Evolutionary conservation across 2,797 vertebrate genomes (phyloP).

Genomic region (Eremophila alpestris): DNA sequence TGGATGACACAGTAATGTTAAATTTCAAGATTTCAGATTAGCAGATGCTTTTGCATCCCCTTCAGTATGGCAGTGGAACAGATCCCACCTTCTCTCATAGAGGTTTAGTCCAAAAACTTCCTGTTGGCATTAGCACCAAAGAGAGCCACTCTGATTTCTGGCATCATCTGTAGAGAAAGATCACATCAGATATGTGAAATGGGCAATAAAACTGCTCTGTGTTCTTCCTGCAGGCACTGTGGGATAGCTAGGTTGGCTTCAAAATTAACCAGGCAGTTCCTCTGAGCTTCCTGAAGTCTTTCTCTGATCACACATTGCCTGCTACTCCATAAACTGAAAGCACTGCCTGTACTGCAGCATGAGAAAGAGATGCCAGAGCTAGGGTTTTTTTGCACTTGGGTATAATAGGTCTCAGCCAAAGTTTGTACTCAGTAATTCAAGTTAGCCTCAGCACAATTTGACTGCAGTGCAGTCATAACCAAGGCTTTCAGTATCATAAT

Average conservation of each 20-base stretch:
- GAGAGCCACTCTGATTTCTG: conserved; percentile 88
- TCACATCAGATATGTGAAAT: neutral
- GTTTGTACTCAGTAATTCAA: neutral
- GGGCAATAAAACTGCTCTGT: neutral
- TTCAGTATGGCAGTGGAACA: conserved; percentile 51
- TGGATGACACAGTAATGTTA: conserved; percentile 46
- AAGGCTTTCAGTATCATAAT: neutral
- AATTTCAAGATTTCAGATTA: conserved; percentile 46
- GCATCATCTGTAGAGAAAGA: conserved; percentile 89
- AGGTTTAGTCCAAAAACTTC: conserved; percentile 88
- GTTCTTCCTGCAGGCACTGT: neutral
- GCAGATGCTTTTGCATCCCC: conserved; percentile 50
- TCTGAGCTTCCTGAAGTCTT: neutral
- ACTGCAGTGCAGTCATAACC: neutral
- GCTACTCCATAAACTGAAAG: neutral
- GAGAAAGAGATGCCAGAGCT: neutral
- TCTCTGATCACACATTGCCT: neutral
- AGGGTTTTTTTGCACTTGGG: neutral
- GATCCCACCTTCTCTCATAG: conserved; percentile 43
- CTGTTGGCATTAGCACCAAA: conserved; percentile 93
- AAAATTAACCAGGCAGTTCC: neutral
- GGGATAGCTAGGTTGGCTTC: neutral
- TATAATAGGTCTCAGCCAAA: neutral
- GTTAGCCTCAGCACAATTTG: neutral
- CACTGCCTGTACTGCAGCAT: neutral